Conservation (phyloP, 53 echinoderm and acorn worm genomes). For the Arbacia lixula region DNA sequence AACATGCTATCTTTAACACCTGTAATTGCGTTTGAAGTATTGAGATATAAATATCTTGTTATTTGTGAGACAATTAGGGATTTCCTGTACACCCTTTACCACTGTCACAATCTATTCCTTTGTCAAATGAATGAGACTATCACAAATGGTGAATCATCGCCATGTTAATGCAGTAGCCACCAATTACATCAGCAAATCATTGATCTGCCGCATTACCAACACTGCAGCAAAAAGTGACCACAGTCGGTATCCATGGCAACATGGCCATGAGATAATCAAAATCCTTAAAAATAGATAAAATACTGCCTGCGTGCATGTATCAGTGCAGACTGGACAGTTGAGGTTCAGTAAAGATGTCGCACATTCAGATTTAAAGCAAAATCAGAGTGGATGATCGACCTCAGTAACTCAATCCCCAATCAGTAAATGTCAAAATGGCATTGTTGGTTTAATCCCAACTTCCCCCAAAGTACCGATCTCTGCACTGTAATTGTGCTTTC, state of each 20-base stretch:
- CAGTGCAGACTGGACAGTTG: no score
- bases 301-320: no score
- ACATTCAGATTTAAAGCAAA: no score
- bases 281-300: no score
- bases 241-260: constrained; percentile 25
- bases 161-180: constrained; percentile 27
- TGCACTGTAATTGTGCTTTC: background rate
- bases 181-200: constrained; percentile 45
- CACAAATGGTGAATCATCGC: constrained; percentile 17
- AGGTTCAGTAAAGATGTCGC: no score
- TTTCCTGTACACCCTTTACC: constrained; percentile 25
- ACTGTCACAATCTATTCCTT: constrained; percentile 29
- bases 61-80: constrained; percentile 35
- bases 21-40: constrained; percentile 12
- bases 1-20: constrained; percentile 5
- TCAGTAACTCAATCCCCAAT: no score
- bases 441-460: no score
- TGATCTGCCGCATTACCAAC: constrained; percentile 43
- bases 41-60: constrained; percentile 47
- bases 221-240: constrained; percentile 31
- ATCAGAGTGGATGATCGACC: no score
- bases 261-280: constrained; percentile 25
- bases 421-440: no score
- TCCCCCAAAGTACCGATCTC: no score
- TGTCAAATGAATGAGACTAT: constrained; percentile 8